A percentile compares a stretch with the other conserved stretches of the same genome.
Evolutionary conservation across 2,113 vertebrate genomes (phyloP).

Genomic region (Myrmophylax atrothorax): DNA sequence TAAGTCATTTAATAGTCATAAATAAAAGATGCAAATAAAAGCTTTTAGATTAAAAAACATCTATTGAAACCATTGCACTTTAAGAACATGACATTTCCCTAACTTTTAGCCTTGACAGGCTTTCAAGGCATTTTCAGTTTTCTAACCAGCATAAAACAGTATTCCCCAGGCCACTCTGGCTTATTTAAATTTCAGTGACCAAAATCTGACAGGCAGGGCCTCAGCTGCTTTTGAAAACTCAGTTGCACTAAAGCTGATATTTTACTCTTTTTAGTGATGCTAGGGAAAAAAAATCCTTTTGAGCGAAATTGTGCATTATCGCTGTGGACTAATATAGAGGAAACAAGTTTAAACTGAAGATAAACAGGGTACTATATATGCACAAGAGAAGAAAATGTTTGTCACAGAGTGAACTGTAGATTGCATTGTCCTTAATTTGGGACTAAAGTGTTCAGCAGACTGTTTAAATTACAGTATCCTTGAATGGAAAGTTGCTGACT

Average conservation of each 20-base stretch:
- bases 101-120: not conserved
- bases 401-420: not conserved
- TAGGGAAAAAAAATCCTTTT: not conserved
- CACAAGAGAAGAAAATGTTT: not conserved
- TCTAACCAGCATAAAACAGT: not conserved
- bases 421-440: not conserved
- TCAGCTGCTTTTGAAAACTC: not conserved
- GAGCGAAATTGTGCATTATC: not conserved
- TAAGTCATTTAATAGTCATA: slow-evolving; percentile 2
- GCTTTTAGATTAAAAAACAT: not conserved
- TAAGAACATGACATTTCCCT: not conserved
- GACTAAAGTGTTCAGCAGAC: not conserved
- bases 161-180: not conserved
- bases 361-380: not conserved
- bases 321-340: not conserved
- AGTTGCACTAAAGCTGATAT: not conserved
- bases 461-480: not conserved
- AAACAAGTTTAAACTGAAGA: not conserved
- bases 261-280: not conserved
- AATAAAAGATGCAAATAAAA: slow-evolving; percentile 47
- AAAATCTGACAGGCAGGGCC: not conserved
- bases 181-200: not conserved
- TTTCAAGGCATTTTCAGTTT: not conserved
- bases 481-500: not conserved
- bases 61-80: not conserved